A percentile compares a stretch with the other conserved stretches of the same genome.
Conservation (phyloP, 1,140 invertebrate species). For the Planococcus citri region DNA sequence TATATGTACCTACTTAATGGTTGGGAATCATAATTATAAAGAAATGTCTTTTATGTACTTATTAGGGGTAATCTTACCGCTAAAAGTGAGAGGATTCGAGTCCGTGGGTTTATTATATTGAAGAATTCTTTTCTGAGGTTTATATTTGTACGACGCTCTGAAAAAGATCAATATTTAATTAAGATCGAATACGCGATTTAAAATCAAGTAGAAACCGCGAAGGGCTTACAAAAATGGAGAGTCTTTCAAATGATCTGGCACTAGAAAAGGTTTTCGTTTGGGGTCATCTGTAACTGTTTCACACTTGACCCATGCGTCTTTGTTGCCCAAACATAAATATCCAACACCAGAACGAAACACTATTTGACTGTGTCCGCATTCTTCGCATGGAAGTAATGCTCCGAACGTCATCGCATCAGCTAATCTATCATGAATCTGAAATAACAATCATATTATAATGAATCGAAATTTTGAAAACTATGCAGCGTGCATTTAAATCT, state of each 20-base stretch:
- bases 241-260: slow-evolving; percentile 54
- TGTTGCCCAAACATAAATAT: slow-evolving; percentile 65
- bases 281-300: slow-evolving; percentile 57
- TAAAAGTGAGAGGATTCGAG: background rate
- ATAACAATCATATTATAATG: slow-evolving; percentile 26
- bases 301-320: slow-evolving; percentile 88
- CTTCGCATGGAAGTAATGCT: slow-evolving; percentile 56
- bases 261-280: slow-evolving; percentile 52
- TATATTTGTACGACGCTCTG: slow-evolving; percentile 51
- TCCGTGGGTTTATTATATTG: slow-evolving; percentile 37
- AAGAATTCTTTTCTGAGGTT: slow-evolving; percentile 32
- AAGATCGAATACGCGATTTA: slow-evolving; percentile 21
- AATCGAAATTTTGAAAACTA: background rate
- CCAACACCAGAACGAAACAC: slow-evolving; percentile 52
- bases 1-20: background rate
- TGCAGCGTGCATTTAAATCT: background rate
- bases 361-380: slow-evolving; percentile 65
- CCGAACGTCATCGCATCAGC: slow-evolving; percentile 83
- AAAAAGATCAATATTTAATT: slow-evolving; percentile 28
- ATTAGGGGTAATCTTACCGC: too few species aligned
- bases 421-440: slow-evolving; percentile 61
- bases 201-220: background rate
- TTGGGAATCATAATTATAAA: slow-evolving; percentile 15
- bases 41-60: too few species aligned
- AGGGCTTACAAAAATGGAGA: slow-evolving; percentile 44